phyloP scores from a whole-genome alignment of 2,888 invertebrate species.

The Mongoloraphidia duomilia region DNA sequence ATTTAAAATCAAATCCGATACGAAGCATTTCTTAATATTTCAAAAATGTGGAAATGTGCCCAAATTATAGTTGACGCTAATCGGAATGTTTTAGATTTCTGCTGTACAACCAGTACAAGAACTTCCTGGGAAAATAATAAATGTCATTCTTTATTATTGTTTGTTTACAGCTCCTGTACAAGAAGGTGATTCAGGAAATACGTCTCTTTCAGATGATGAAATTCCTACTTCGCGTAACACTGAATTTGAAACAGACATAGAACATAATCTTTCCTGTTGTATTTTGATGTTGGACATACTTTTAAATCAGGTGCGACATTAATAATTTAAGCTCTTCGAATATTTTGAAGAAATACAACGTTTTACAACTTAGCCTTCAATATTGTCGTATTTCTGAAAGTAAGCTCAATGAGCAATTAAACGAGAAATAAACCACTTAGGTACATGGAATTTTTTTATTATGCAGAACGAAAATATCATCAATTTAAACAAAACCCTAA shows the following conservation, averaged over 20 bases:
- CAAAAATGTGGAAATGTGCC: too few relatives aligned
- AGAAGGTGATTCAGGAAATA: slow-evolving; percentile 54
- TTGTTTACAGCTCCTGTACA: slow-evolving; percentile 42
- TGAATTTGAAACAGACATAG: slow-evolving; percentile 55
- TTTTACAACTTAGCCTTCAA: neutral
- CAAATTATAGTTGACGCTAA: neutral
- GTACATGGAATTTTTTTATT: too few relatives aligned
- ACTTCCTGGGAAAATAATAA: neutral
- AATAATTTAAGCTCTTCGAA: neutral
- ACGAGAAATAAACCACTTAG: too few relatives aligned
- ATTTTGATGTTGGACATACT: slow-evolving; percentile 92
- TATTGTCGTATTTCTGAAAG: too few relatives aligned
- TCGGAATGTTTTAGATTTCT: too few relatives aligned
- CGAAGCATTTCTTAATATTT: too few relatives aligned
- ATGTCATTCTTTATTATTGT: slow-evolving; percentile 9
- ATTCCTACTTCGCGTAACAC: slow-evolving; percentile 43
- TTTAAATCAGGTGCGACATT: slow-evolving; percentile 63
- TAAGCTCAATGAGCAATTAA: too few relatives aligned
- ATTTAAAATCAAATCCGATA: too few relatives aligned
- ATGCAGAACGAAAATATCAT: neutral
- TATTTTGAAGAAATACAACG: neutral
- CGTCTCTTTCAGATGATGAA: slow-evolving; percentile 55
- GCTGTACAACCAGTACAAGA: neutral
- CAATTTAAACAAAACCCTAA: neutral
- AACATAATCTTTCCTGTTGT: slow-evolving; percentile 81